Evolutionary conservation across 2,797 vertebrate species (phyloP).

Genomic region (Onychomys arenicola): DNA sequence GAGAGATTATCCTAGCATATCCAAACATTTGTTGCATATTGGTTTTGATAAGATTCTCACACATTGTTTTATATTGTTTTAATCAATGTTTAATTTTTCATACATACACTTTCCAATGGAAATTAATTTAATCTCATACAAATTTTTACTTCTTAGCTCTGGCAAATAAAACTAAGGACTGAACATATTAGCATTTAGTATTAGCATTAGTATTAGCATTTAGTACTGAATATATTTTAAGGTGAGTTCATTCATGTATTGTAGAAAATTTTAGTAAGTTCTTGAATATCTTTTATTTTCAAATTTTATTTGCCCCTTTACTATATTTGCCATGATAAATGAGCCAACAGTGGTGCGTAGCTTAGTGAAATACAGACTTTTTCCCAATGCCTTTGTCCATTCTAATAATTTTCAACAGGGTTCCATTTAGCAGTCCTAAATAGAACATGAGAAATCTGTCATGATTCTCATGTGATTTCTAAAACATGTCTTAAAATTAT

Average conservation of each 20-base stretch:
- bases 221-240: not conserved
- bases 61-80: not conserved
- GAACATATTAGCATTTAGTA: not conserved
- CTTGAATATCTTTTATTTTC: too few relatives aligned
- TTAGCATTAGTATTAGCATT: not conserved
- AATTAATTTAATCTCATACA: not conserved
- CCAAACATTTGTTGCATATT: not conserved
- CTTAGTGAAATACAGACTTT: too few relatives aligned
- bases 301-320: too few relatives aligned
- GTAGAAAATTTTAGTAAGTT: not conserved
- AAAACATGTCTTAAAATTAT: too few relatives aligned
- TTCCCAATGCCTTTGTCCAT: too few relatives aligned
- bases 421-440: too few relatives aligned
- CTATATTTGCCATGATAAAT: too few relatives aligned
- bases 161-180: not conserved
- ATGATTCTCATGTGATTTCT: too few relatives aligned
- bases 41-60: not conserved
- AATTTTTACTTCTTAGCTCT: not conserved
- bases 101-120: not conserved
- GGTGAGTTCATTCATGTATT: not conserved
- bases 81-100: not conserved
- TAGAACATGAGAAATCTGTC: too few relatives aligned
- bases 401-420: too few relatives aligned
- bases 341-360: too few relatives aligned
- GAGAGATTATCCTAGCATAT: not conserved